Percentiles rank a stretch among this genome's conserved stretches.
phyloP scores from a whole-genome alignment of 2,797 vertebrate species.

The Euphonia xanthogaster region DNA sequence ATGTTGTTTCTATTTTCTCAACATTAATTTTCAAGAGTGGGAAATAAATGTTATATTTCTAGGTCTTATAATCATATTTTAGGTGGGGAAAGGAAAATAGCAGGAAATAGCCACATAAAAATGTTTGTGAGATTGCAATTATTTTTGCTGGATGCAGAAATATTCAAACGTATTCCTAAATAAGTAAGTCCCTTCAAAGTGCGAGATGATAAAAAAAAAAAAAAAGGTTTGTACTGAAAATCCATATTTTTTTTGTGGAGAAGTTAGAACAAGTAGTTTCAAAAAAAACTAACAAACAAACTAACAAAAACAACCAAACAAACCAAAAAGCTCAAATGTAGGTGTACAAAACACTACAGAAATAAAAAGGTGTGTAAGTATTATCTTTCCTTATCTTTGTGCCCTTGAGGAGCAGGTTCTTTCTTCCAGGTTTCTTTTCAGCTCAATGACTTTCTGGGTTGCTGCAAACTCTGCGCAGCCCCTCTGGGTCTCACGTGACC shows the following conservation, averaged over 20 bases:
- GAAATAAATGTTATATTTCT: neutral
- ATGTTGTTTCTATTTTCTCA: neutral
- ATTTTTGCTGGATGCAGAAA: neutral
- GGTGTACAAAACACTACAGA: neutral
- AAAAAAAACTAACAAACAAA: too few relatives aligned
- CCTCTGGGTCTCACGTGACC: neutral
- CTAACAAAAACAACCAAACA: neutral
- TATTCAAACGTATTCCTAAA: neutral
- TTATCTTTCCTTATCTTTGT: neutral
- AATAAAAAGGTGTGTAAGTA: neutral
- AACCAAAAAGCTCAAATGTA: neutral
- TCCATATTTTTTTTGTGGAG: neutral
- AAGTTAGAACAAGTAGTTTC: neutral
- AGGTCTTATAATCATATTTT: neutral
- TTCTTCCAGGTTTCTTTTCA: conserved; percentile 30
- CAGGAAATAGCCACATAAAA: neutral
- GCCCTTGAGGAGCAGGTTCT: neutral
- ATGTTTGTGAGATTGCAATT: neutral
- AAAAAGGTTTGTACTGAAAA: neutral
- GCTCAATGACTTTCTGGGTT: neutral
- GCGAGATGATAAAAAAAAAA: neutral
- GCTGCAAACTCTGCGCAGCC: neutral
- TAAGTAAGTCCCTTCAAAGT: neutral
- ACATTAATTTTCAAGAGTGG: neutral
- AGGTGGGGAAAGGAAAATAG: neutral